Percentiles rank a stretch among this genome's conserved stretches.
phyloP scores from a whole-genome alignment of 2,797 vertebrate genomes.

The Lepus oiostolus region DNA sequence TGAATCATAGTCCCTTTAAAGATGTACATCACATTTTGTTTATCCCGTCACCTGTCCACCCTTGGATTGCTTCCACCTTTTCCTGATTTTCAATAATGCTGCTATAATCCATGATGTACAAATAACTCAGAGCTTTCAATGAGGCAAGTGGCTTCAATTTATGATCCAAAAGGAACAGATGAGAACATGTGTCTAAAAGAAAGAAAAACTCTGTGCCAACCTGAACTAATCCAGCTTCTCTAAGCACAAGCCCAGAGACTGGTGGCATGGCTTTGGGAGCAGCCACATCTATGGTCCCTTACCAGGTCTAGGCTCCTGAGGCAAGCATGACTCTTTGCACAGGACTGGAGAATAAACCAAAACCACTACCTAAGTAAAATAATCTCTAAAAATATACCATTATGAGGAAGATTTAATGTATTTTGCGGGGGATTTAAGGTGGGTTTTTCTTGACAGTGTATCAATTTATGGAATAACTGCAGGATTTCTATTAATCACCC shows the following conservation, averaged over 20 bases:
- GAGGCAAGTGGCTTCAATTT: not conserved
- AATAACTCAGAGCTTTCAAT: not conserved
- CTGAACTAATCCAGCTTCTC: not conserved
- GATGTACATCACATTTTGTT: not conserved
- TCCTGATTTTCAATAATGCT: not conserved
- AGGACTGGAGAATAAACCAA: not conserved
- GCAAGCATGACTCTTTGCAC: not conserved
- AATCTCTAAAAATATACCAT: not conserved
- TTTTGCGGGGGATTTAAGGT: conserved; percentile 16
- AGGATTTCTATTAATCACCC: conserved; percentile 5
- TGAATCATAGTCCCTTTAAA: not conserved
- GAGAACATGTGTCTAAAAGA: not conserved
- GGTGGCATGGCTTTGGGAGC: fast-evolving
- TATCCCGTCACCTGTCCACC: not conserved
- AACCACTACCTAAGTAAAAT: conserved; percentile 21
- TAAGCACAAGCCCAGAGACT: not conserved
- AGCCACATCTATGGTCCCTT: not conserved
- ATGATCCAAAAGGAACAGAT: not conserved
- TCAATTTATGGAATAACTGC: conserved; percentile 23
- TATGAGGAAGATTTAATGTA: not conserved
- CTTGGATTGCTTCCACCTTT: not conserved
- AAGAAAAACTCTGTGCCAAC: not conserved
- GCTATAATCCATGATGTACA: not conserved
- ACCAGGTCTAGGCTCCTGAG: not conserved
- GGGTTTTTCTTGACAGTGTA: conserved; percentile 37